phyloP scores from a whole-genome alignment of 1,140 invertebrate genomes.

The Cyphomyrmex costatus region DNA sequence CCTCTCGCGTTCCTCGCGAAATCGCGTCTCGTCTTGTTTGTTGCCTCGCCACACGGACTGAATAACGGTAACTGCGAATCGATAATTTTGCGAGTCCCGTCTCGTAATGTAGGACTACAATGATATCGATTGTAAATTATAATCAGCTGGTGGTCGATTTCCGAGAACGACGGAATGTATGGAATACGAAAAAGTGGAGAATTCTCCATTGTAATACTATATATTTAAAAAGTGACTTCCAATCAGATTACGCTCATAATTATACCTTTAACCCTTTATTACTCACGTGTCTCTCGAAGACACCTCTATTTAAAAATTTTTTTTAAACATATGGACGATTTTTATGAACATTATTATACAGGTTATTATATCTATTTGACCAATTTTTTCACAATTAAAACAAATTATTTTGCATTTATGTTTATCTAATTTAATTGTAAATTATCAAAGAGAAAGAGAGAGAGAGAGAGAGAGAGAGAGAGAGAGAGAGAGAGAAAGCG shows the following conservation, averaged over 20 bases:
- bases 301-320: no score
- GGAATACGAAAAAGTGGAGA: background rate
- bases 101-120: background rate
- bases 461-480: no score
- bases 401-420: no score
- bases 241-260: background rate
- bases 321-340: no score
- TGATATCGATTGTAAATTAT: background rate
- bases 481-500: no score
- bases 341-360: no score
- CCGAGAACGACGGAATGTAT: background rate
- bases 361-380: no score
- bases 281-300: no score
- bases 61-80: background rate
- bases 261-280: background rate
- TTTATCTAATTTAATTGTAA: no score
- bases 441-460: no score
- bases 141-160: background rate
- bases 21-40: constrained; percentile 36
- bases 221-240: background rate
- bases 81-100: constrained; percentile 26
- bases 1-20: background rate
- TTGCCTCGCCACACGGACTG: background rate
- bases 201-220: background rate
- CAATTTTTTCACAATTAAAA: no score